Evolutionary conservation across 2,888 invertebrate genomes (phyloP).

Genomic region (Amphipyra tragopoginis): DNA sequence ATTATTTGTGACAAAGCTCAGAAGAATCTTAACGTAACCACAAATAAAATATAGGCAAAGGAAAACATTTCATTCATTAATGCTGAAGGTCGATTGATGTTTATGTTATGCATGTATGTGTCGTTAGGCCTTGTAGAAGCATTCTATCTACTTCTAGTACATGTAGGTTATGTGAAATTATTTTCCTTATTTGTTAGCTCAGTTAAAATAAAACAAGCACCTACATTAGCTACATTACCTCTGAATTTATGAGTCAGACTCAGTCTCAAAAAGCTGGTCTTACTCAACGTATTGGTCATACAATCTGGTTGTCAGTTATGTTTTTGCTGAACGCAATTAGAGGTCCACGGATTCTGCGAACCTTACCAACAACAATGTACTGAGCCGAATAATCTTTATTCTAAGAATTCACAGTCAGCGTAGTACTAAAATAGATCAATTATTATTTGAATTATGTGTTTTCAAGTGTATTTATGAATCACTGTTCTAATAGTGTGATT

Average conservation of each 20-base stretch:
- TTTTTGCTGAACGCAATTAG: constrained; percentile 83
- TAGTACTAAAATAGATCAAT: constrained; percentile 63
- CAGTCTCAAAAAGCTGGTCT: constrained; percentile 73
- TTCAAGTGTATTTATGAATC: constrained; percentile 50
- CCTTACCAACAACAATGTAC: constrained; percentile 62
- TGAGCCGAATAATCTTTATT: constrained; percentile 67
- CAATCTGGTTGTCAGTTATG: constrained; percentile 76
- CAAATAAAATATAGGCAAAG: background rate
- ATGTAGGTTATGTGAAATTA: background rate
- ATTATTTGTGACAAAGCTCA: background rate
- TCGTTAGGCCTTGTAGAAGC: constrained; percentile 13
- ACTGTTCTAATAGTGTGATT: constrained; percentile 25
- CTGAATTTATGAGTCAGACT: constrained; percentile 75
- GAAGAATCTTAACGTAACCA: background rate
- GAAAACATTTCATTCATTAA: constrained; percentile 29
- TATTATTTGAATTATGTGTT: constrained; percentile 51
- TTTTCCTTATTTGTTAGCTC: constrained; percentile 35
- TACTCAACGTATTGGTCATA: constrained; percentile 81
- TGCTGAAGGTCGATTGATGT: constrained; percentile 7
- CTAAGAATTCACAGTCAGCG: constrained; percentile 62
- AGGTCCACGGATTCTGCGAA: constrained; percentile 70
- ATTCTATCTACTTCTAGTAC: constrained; percentile 10
- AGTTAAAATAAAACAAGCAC: constrained; percentile 21
- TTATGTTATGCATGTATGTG: background rate
- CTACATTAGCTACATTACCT: constrained; percentile 36